Evolutionary conservation across 2,113 vertebrate species (phyloP).

Genomic region (Cairina moschata): DNA sequence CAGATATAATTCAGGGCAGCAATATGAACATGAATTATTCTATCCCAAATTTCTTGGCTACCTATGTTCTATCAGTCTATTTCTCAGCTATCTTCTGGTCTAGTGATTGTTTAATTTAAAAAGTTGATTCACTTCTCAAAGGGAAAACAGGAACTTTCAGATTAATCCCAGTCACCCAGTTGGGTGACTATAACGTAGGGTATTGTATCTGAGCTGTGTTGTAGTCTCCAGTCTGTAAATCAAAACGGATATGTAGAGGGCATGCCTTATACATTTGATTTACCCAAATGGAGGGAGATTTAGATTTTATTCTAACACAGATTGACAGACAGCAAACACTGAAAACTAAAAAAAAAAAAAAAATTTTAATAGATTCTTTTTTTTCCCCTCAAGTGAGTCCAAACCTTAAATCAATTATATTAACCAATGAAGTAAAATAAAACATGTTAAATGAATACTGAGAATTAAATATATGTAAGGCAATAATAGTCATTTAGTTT

Average conservation of each 20-base stretch:
- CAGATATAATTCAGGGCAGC: not conserved
- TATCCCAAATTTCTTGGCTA: not conserved
- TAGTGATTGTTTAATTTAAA: not conserved
- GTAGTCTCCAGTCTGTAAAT: not conserved
- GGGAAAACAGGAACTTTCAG: not conserved
- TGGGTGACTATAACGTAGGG: not conserved
- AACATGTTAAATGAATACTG: not conserved
- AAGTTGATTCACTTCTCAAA: not conserved
- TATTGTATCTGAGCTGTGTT: not conserved
- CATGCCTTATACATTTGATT: not conserved
- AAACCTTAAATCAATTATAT: not conserved
- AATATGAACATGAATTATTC: not conserved
- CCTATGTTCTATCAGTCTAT: not conserved
- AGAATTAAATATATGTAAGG: not conserved
- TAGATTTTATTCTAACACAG: not conserved
- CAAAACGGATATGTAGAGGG: not conserved
- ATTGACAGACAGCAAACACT: not conserved
- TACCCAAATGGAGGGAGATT: not conserved
- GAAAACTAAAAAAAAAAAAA: not conserved
- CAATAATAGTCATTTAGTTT: not conserved
- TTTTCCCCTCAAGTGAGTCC: not conserved
- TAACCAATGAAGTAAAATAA: not conserved
- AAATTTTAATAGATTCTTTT: not conserved
- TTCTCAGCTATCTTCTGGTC: not conserved
- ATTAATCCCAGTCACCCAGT: not conserved